Conservation (phyloP, 2,113 vertebrate species). For the Paedocypris sp. region DNA sequence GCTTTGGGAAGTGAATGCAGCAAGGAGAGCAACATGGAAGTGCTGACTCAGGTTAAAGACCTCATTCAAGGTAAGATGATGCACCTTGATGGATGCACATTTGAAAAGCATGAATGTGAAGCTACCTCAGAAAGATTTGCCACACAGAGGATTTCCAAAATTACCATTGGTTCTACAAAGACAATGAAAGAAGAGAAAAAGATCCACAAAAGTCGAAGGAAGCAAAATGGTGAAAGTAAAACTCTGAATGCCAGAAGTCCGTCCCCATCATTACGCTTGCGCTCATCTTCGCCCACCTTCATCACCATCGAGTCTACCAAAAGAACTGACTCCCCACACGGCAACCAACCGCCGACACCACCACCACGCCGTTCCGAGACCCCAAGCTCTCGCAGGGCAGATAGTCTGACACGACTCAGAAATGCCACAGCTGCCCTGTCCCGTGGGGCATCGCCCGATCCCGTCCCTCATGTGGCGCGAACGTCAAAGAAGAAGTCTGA, state of each 20-base stretch:
- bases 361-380: constrained; percentile 54
- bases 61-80: constrained; percentile 51
- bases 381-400: constrained; percentile 57
- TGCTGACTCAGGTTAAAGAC: constrained; percentile 54
- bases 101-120: constrained; percentile 57
- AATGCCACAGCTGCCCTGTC: constrained; percentile 73
- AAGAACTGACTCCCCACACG: constrained; percentile 58
- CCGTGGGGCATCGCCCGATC: constrained; percentile 53
- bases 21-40: constrained; percentile 54
- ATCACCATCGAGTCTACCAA: constrained; percentile 77
- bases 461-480: constrained; percentile 41
- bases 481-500: constrained; percentile 67
- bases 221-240: constrained; percentile 44
- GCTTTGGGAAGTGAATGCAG: constrained; percentile 50
- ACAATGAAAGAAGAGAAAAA: constrained; percentile 41
- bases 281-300: constrained; percentile 72
- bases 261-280: constrained; percentile 61
- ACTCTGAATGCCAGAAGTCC: constrained; percentile 45
- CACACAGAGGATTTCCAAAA: constrained; percentile 52
- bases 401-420: constrained; percentile 72
- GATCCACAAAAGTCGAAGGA: constrained; percentile 46
- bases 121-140: constrained; percentile 45
- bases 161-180: constrained; percentile 53
- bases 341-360: constrained; percentile 52
- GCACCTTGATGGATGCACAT: constrained; percentile 49